A percentile compares a stretch with the other conserved stretches of the same genome.
Evolutionary conservation across 2,888 invertebrate species (phyloP).

Genomic region (Brachyopa scutellaris): DNA sequence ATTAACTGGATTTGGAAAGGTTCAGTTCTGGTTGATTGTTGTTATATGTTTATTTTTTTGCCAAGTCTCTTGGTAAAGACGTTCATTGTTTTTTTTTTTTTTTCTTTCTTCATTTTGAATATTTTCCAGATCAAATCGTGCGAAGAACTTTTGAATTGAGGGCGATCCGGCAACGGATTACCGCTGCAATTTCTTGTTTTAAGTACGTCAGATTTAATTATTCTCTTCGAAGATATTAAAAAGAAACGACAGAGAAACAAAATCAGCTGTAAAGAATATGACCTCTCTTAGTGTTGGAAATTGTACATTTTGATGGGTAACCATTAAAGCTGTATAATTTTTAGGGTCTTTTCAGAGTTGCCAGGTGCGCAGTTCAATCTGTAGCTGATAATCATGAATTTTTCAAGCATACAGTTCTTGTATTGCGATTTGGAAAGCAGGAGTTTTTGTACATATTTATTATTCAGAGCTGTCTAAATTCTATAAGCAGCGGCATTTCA

Average conservation of each 20-base stretch:
- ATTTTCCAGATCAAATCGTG: conserved; percentile 29
- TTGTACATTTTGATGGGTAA: conserved; percentile 21
- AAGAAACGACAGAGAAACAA: background rate
- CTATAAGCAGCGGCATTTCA: no score
- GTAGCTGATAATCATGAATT: no score
- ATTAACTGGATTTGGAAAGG: conserved; percentile 28
- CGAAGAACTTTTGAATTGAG: conserved; percentile 11
- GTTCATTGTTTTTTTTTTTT: background rate
- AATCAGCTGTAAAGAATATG: background rate
- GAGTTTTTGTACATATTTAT: no score
- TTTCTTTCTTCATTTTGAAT: background rate
- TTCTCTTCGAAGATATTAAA: conserved; percentile 3
- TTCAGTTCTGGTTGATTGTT: conserved; percentile 17
- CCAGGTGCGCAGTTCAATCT: no score
- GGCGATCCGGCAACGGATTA: background rate
- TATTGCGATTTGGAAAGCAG: no score
- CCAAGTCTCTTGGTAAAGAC: background rate
- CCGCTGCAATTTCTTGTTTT: conserved; percentile 23
- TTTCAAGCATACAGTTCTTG: no score
- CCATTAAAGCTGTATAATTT: conserved; percentile 22
- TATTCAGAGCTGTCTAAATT: no score
- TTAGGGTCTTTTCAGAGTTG: background rate
- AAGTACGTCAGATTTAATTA: conserved; percentile 42
- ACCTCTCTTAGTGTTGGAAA: background rate
- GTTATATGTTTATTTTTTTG: no score